Percentiles rank a stretch among this genome's conserved stretches.
phyloP scores from a whole-genome alignment of 2,797 vertebrate species.

The Cephalopachus bancanus region DNA sequence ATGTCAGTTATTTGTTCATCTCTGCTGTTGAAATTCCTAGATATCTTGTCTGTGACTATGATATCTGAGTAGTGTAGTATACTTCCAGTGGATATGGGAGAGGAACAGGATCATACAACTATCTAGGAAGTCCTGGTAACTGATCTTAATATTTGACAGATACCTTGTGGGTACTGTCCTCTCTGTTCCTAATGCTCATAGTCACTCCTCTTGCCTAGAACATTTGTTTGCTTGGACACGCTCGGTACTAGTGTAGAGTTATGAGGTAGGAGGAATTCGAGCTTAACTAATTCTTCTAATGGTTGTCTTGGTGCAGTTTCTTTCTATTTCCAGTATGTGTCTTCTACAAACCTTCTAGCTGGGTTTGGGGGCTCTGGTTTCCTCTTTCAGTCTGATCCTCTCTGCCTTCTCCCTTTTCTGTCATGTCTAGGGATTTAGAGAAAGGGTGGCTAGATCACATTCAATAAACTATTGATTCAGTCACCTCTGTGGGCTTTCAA shows the following conservation, averaged over 20 bases:
- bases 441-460: background rate
- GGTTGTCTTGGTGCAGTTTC: background rate
- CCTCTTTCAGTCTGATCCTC: background rate
- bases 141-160: background rate
- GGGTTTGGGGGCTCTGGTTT: background rate
- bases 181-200: background rate
- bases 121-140: background rate
- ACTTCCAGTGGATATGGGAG: background rate
- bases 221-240: background rate
- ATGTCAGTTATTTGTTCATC: background rate
- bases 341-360: background rate
- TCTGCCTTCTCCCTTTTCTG: background rate
- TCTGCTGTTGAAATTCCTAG: background rate
- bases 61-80: background rate
- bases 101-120: background rate
- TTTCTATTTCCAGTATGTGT: background rate
- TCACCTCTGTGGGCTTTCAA: background rate
- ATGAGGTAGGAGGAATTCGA: background rate
- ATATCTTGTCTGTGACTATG: background rate
- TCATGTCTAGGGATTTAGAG: background rate
- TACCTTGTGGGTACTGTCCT: background rate
- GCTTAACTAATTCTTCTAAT: background rate
- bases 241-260: background rate
- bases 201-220: background rate
- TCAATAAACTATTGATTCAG: background rate